phyloP scores from a whole-genome alignment of 2,797 vertebrate species.

The Platalea minor region DNA sequence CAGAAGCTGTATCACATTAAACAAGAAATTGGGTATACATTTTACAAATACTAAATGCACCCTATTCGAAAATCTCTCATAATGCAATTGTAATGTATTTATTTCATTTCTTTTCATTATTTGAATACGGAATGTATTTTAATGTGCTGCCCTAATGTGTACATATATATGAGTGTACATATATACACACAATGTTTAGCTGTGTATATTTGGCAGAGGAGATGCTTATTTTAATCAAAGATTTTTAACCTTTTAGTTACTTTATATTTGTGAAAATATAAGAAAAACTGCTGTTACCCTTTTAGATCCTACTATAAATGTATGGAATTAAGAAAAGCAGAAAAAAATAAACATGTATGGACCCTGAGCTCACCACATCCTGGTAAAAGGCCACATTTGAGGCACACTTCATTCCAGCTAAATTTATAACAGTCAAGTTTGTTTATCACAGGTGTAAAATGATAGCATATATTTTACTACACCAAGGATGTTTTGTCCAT shows the following conservation, averaged over 20 bases:
- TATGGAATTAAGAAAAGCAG: background rate
- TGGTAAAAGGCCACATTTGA: background rate
- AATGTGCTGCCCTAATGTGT: background rate
- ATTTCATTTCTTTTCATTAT: background rate
- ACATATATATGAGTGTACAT: fast-evolving
- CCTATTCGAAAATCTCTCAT: fast-evolving
- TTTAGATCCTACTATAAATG: background rate
- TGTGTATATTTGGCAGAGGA: background rate
- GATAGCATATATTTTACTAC: background rate
- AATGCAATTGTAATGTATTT: background rate
- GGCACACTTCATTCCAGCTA: background rate
- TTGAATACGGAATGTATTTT: background rate
- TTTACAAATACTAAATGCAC: background rate
- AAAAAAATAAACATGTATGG: background rate
- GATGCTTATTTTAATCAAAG: background rate
- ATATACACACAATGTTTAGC: background rate
- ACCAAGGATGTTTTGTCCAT: background rate
- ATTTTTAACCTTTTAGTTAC: background rate
- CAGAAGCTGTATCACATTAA: background rate
- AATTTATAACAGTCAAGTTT: background rate
- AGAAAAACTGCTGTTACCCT: background rate
- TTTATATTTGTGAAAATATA: background rate
- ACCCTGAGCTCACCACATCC: background rate
- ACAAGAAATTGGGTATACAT: background rate
- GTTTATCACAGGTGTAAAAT: background rate